Evolutionary conservation across 2,888 invertebrate genomes (phyloP).

Genomic region (Ormyrus thymus): DNA sequence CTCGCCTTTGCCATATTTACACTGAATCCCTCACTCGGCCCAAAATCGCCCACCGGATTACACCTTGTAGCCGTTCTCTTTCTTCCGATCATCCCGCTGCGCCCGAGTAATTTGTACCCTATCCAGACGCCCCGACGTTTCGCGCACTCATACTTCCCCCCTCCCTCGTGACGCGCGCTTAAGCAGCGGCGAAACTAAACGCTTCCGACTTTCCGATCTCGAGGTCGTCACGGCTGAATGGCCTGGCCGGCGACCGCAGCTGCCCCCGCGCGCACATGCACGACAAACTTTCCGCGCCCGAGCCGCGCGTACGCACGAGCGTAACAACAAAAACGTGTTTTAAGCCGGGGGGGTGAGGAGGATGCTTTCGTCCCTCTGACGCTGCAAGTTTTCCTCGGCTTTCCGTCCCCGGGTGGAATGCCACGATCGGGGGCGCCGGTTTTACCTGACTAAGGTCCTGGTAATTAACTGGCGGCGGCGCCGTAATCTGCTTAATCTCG

Average conservation of each 20-base stretch:
- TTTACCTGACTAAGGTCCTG: conserved; percentile 22
- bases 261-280: conserved; percentile 15
- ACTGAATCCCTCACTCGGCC: too few relatives aligned
- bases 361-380: conserved; percentile 6
- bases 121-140: too few relatives aligned
- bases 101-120: too few relatives aligned
- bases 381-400: background rate
- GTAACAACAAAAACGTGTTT: conserved; percentile 32
- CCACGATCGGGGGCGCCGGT: background rate
- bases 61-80: too few relatives aligned
- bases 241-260: conserved; percentile 27
- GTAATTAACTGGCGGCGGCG: background rate
- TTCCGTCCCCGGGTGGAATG: background rate
- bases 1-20: too few relatives aligned
- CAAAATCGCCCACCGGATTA: too few relatives aligned
- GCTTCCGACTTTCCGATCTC: conserved; percentile 51
- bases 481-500: conserved; percentile 14
- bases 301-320: background rate
- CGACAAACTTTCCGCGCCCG: background rate
- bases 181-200: conserved; percentile 45
- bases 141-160: too few relatives aligned
- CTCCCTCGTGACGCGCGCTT: background rate
- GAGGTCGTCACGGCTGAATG: conserved; percentile 57
- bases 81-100: too few relatives aligned
- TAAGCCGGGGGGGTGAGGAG: conserved; percentile 2